A percentile compares a stretch with the other conserved stretches of the same genome.
Conservation (phyloP, 92 coral and sea anemone genomes). For the Meandrina meandrites region DNA sequence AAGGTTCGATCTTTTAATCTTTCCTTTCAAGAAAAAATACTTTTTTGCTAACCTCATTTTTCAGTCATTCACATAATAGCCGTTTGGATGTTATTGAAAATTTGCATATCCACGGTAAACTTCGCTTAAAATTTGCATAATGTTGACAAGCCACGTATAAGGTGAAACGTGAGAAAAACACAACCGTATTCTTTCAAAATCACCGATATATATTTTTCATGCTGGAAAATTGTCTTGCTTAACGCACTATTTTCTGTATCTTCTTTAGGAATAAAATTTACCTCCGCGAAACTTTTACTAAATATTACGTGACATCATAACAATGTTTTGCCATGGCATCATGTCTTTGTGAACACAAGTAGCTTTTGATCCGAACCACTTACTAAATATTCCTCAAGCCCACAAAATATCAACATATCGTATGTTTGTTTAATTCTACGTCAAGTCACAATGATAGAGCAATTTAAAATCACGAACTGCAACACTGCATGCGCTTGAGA, state of each 20-base stretch:
- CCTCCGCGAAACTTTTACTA: neutral
- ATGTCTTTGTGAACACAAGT: slow-evolving; percentile 24
- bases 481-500: neutral
- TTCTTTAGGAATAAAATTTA: neutral
- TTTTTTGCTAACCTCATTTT: slow-evolving; percentile 17
- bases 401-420: slow-evolving; percentile 23
- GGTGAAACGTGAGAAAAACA: slow-evolving; percentile 33
- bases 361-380: slow-evolving; percentile 39
- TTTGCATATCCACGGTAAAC: slow-evolving; percentile 47
- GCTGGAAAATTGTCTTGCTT: neutral
- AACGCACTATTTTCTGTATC: neutral
- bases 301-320: slow-evolving; percentile 37
- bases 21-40: neutral
- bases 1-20: slow-evolving; percentile 36
- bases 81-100: slow-evolving; percentile 12
- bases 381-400: slow-evolving; percentile 26
- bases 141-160: slow-evolving; percentile 28
- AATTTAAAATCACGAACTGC: neutral
- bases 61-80: slow-evolving; percentile 18
- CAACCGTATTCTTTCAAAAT: neutral
- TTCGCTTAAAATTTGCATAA: slow-evolving; percentile 39
- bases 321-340: slow-evolving; percentile 31
- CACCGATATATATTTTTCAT: neutral
- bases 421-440: slow-evolving; percentile 19
- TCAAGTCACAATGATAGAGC: neutral